Base-by-base conservation (phyloP, 1,140 invertebrate genomes). In the Gonioctena quinquepunctata region DNA sequence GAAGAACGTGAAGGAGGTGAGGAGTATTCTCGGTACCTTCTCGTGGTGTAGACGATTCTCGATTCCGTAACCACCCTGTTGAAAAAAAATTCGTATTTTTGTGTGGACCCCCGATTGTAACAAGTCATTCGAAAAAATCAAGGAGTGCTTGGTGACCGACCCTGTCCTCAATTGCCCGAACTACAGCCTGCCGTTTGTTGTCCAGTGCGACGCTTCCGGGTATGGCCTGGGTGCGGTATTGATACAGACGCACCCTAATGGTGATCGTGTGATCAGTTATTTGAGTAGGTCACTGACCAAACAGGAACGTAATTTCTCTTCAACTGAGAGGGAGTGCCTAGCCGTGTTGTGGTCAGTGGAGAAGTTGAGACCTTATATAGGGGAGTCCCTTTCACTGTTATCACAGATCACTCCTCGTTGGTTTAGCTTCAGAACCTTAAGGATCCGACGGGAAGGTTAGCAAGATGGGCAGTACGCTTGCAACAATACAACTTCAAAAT, bases 271-370 rank as follows among this genome's bases (percentile, higher is more conserved):
- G 0, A 80, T 88, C 6, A 83, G 82, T 8, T 88, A 85, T 56
- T 33, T 71, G 11, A 61, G 27, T 27, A 59, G 70, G 16, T 68
- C 71, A 3, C 59, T 77, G 6, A 68, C 56, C 0, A 69, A 68
- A 63, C 57, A 69, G 1, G 87, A 89, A 76, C 66, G 64, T 49
- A 85, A 86, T 22, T 87, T 85, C 67, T 72, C 71, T 2, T 76
- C 76, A 3, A 85, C 83, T 0, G 85, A 88, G 73, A 75, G 79
- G 62, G 86, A 88, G 80, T 83, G 81, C 60, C 70, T 87, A 25
- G 84, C 84, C 0, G 79, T 87, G 11, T 57, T 88, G 5, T 80
- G 76, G 71, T 80, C 80, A 4, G 72, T 88, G 1, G 73, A 84
- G 67, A 82, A 84, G 57, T 83, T 84, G 62, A 56, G 77, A 25